Evolutionary conservation across 2,113 vertebrate genomes (phyloP).

Genomic region (Melanerpes formicivorus): DNA sequence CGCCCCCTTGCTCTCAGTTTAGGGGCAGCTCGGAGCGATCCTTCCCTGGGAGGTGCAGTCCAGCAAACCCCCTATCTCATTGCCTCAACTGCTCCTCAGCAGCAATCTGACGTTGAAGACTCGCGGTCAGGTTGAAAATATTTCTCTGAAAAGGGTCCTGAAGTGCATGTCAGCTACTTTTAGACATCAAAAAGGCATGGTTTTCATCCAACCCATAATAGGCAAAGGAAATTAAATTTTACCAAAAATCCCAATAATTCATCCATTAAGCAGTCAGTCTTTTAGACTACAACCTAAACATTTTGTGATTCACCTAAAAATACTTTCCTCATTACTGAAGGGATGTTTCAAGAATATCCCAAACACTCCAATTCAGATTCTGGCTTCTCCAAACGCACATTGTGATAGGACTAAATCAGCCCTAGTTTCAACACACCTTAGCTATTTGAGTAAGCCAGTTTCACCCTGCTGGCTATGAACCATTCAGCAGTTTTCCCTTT

Average conservation of each 20-base stretch:
- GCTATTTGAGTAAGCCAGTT: not conserved
- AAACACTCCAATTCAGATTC: not conserved
- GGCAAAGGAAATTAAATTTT: not conserved
- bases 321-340: not conserved
- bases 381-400: not conserved
- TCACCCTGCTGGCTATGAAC: not conserved
- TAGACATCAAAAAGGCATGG: accelerated
- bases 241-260: not conserved
- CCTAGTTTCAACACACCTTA: not conserved
- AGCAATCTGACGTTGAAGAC: not conserved
- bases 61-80: not conserved
- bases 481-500: not conserved
- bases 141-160: no score
- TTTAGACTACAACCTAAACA: not conserved
- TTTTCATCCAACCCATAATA: not conserved
- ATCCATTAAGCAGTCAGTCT: not conserved
- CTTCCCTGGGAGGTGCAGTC: not conserved
- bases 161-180: not conserved
- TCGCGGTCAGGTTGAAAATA: not conserved
- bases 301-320: not conserved
- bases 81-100: not conserved
- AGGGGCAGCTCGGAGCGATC: not conserved
- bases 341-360: not conserved
- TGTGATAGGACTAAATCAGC: not conserved
- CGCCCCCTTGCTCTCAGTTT: no score